phyloP scores from a whole-genome alignment of 2,888 invertebrate genomes.

The Junonia oenone region DNA sequence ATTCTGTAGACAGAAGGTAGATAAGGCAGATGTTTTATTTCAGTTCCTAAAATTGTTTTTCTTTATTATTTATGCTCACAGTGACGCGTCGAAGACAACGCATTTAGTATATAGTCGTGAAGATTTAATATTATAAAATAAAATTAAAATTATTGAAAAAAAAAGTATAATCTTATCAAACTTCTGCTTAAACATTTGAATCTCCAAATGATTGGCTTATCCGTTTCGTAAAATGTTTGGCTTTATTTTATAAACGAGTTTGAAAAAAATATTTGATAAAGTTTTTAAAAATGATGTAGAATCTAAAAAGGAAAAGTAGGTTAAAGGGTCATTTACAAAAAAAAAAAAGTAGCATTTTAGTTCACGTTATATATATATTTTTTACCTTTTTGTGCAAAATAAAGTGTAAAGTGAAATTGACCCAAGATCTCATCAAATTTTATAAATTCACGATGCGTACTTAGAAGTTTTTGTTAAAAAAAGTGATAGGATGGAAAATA shows the following conservation, averaged over 20 bases:
- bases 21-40: slow-evolving; percentile 35
- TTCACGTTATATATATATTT: not conserved
- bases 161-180: not conserved
- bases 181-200: not conserved
- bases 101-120: slow-evolving; percentile 11
- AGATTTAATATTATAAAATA: not conserved
- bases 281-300: no score
- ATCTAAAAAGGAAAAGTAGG: no score
- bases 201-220: not conserved
- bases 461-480: slow-evolving; percentile 26
- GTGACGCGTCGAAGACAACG: slow-evolving; percentile 10
- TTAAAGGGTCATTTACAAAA: slow-evolving; percentile 1
- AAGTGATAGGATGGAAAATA: not conserved
- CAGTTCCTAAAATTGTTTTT: slow-evolving; percentile 4
- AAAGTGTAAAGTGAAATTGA: not conserved
- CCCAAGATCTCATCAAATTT: slow-evolving; percentile 44
- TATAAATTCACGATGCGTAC: slow-evolving; percentile 30
- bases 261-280: not conserved
- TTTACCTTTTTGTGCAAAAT: not conserved
- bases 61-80: not conserved
- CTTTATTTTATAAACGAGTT: not conserved
- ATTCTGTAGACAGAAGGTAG: slow-evolving; percentile 61
- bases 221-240: not conserved
- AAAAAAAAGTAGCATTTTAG: not conserved
- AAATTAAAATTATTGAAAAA: not conserved